Evolutionary conservation across 2,888 invertebrate genomes (phyloP), one percentile per base, ranked within the genome.

Genomic region (Epirrhoe alternata): DNA sequence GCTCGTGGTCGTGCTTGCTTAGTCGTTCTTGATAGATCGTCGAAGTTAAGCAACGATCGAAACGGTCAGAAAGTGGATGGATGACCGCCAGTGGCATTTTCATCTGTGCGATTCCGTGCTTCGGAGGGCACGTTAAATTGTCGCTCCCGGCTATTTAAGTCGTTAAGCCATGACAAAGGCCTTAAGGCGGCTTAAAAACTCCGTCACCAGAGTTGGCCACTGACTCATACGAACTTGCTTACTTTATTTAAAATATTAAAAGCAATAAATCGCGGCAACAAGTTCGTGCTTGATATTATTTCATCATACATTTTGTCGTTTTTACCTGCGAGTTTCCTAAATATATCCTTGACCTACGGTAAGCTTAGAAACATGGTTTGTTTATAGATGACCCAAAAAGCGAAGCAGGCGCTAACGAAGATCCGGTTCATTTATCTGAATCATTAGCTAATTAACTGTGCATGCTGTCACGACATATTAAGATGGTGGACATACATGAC

Each of bases 301-400:
- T 53, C 57, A 49, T 58, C 52, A 58, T 62, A 57, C 38, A 61
- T 57, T 54, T 6, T 59, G 68, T 47, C 57, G 61, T 62, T 61
- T 55, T 70, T 58, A 63, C 63, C 62, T 71, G 68, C 45, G 56
- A 45, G 51, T 67, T 55, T 59, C 56, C 51, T 51, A 61, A 66
- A 55, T 33, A 64, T 53, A 71, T 70, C 73, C 73, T 73, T 73
- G 70, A 73, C 71, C 71, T 71, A 69, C 50, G 63, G 42, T 51
- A 55, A 35, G 62, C 50, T 61, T 30, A 61, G 62, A 53, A 64
- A 68, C 68, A 68, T 58, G 56, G 60, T 58, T 6, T 60, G 64
- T 59, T 66, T 64, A 68, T 73, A 65, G 71, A 65, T 65, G 71
- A 53, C 59, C 57, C 53, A 68, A 65, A 71, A 67, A 68, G 52